Base-by-base conservation (phyloP, 2,888 invertebrate species). In the Frankliniella intonsa region DNA sequence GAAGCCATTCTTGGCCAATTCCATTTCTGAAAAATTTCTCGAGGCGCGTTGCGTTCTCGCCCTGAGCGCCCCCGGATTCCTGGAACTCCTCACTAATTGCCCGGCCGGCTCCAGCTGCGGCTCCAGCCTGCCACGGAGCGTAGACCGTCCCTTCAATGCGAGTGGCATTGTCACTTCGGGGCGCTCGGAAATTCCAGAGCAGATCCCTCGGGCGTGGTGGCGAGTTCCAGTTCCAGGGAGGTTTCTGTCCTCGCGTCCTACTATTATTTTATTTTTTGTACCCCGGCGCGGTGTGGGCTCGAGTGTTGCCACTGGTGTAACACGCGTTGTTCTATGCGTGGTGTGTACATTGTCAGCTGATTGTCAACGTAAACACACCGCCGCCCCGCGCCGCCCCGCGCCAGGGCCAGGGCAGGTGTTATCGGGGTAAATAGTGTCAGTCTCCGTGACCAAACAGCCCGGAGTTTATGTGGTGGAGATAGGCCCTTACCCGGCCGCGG, bases 371-470 rank as follows among this genome's bases (percentile, higher is more conserved):
- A 55, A 55, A 55, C 55, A 55, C 55, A 19, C 17, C 55, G 55
- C 19, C 11, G 55, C 55, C 55, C 55, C 14, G 55, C 55, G 17
- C 17, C 11, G 55, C 69, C 19, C 11, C 22, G 22, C 69, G 22
- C 22, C 55, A 55, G 11, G 38, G 38, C 3, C 38, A 2, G 38
- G 38, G 38, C 38, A 38, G 38, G 38, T 38, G 38, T 38, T 76
- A 76, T 76, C 69, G 69, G 69, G 22, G 69, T 22, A 76, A 76
- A 76, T 76, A 76, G 69, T 76, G 69, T 76, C 69, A 76, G 12
- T 25, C 25, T 22, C 25, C 69, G 55, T 55, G 55, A 55, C 55
- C 55, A 55, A 55, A 62, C 11, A 62, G 19, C 69, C 22, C 69
- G 22, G 22, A n/a, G 22, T 22, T 9, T 2, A 22, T 76, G 25